Percentiles rank a stretch among this genome's conserved stretches.
phyloP scores from a whole-genome alignment of 2,888 invertebrate species.

The Gymnosoma rotundatum region DNA sequence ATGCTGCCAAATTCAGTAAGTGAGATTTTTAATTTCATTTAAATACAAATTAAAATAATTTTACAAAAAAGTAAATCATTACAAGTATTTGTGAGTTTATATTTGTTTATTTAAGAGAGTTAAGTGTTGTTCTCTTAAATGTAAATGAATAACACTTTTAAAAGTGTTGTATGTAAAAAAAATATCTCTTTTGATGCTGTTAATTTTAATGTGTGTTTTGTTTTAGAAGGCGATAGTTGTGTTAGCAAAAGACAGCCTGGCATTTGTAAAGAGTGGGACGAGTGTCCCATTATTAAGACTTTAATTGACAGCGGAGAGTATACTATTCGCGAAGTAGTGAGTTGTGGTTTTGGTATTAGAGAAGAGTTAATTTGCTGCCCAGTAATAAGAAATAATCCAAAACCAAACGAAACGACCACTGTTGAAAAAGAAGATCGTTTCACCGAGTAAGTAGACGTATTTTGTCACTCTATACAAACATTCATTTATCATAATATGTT shows the following conservation, averaged over 20 bases:
- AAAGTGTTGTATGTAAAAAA: no score
- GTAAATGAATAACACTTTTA: no score
- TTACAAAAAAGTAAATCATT: no score
- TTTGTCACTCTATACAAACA: background rate
- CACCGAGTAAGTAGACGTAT: constrained; percentile 36
- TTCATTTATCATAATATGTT: no score
- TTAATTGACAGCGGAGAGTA: constrained; percentile 56
- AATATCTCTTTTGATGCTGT: background rate
- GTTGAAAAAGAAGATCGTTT: constrained; percentile 21
- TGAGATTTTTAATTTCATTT: background rate
- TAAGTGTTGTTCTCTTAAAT: no score
- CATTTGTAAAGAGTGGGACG: constrained; percentile 52
- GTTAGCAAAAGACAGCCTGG: constrained; percentile 55
- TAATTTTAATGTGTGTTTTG: background rate
- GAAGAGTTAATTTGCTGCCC: constrained; percentile 71
- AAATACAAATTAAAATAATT: no score
- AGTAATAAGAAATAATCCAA: constrained; percentile 24
- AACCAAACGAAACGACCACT: background rate
- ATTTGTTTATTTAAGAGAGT: no score
- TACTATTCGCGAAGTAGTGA: constrained; percentile 51
- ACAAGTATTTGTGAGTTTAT: no score
- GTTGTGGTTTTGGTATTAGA: constrained; percentile 62
- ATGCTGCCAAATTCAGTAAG: constrained; percentile 61
- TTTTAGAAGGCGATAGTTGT: constrained; percentile 63
- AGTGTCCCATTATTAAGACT: constrained; percentile 60